phyloP scores from a whole-genome alignment of 2,113 vertebrate genomes.

The Rhombomys opimus region DNA sequence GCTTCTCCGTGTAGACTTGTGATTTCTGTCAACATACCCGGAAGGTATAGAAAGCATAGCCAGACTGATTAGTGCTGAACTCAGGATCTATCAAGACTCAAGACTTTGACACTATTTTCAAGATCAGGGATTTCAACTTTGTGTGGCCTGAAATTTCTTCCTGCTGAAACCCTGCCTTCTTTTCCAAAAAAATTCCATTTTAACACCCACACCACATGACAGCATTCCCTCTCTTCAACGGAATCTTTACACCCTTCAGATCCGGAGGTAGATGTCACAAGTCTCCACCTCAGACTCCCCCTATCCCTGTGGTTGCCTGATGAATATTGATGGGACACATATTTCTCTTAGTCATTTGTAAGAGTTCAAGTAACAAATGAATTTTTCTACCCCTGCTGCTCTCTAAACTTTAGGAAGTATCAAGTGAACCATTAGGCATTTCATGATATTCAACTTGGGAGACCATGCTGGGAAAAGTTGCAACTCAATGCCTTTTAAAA shows the following conservation, averaged over 20 bases:
- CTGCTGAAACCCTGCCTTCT: constrained; percentile 2
- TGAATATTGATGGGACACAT: constrained; percentile 48
- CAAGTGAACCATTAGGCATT: constrained; percentile 83
- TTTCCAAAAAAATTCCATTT: constrained; percentile 65
- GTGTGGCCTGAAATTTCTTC: constrained; percentile 52
- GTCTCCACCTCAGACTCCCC: neutral
- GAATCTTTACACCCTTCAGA: constrained; percentile 58
- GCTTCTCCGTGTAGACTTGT: neutral
- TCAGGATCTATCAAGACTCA: neutral
- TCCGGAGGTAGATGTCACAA: constrained; percentile 58
- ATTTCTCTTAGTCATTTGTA: constrained; percentile 75
- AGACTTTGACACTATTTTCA: constrained; percentile 31
- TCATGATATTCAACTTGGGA: constrained; percentile 82
- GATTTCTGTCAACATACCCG: neutral
- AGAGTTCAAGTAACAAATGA: constrained; percentile 81
- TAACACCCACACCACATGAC: constrained; percentile 23
- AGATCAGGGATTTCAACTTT: constrained; percentile 38
- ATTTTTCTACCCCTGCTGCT: constrained; percentile 80
- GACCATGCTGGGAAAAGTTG: constrained; percentile 83
- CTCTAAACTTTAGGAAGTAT: constrained; percentile 83
- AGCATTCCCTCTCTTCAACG: constrained; percentile 62
- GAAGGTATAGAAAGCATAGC: neutral
- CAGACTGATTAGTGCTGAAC: neutral
- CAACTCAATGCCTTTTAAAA: constrained; percentile 85
- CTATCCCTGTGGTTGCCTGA: constrained; percentile 41